Evolutionary conservation across 2,113 vertebrate genomes (phyloP).

Genomic region (Marcusenius ussheri): DNA sequence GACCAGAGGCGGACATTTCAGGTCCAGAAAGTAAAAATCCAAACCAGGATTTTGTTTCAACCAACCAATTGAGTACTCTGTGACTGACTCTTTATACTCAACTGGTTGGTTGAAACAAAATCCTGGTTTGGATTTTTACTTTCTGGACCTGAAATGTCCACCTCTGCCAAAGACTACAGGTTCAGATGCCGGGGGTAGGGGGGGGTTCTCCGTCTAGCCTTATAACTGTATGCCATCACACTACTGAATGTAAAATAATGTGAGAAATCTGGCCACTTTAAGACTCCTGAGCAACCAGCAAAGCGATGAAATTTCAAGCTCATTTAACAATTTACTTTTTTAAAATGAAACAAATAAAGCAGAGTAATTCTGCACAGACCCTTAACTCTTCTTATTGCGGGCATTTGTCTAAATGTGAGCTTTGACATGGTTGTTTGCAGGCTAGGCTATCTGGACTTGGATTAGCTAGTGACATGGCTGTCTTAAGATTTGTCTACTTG

Average conservation of each 20-base stretch:
- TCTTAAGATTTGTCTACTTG: neutral
- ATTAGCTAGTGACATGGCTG: neutral
- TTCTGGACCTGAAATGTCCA: too few relatives aligned
- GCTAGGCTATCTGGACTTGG: neutral
- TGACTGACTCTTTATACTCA: too few relatives aligned
- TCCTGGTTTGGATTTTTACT: too few relatives aligned
- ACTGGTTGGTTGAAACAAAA: too few relatives aligned
- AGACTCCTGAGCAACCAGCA: neutral
- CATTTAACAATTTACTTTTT: neutral
- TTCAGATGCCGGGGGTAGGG: neutral
- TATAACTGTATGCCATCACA: neutral
- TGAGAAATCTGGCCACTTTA: neutral
- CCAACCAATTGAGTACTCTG: too few relatives aligned
- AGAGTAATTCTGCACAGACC: neutral
- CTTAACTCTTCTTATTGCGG: neutral
- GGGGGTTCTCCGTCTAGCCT: neutral
- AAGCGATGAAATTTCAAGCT: neutral
- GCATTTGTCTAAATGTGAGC: neutral
- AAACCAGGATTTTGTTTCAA: too few relatives aligned
- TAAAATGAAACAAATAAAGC: neutral
- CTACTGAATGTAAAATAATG: neutral
- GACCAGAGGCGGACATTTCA: too few relatives aligned
- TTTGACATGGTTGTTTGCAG: neutral
- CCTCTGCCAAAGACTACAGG: neutral
- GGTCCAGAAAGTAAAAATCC: too few relatives aligned